Evolutionary conservation across 1,140 invertebrate genomes (phyloP).

Genomic region (Rhizoglyphus robini): DNA sequence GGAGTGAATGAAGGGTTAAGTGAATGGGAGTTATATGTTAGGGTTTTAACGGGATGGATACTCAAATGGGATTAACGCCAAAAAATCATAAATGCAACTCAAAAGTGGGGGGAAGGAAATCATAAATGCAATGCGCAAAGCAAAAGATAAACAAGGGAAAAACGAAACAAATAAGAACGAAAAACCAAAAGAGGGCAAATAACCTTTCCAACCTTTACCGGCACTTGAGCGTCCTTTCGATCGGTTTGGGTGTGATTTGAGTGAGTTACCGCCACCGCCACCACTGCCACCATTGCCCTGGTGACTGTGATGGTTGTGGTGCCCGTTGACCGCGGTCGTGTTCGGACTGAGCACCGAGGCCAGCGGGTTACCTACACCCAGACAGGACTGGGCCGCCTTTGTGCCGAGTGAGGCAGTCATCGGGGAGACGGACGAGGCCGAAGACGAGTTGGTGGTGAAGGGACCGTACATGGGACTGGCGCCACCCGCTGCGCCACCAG

Average conservation of each 20-base stretch:
- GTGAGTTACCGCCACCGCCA: background rate
- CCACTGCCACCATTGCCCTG: background rate
- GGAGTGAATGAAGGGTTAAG: too few relatives aligned
- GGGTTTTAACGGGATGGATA: too few relatives aligned
- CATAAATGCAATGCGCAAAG: background rate
- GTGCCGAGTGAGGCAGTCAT: background rate
- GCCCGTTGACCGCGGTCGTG: background rate
- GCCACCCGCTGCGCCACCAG: background rate
- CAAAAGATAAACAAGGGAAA: background rate
- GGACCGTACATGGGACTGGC: background rate
- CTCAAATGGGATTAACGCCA: too few relatives aligned
- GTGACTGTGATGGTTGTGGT: background rate
- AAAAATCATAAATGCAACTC: too few relatives aligned
- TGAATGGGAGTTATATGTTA: too few relatives aligned
- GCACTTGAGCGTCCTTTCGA: conserved; percentile 5
- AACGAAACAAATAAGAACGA: background rate
- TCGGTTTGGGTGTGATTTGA: background rate
- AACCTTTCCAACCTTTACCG: conserved; percentile 4
- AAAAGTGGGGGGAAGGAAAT: background rate
- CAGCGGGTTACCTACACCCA: background rate
- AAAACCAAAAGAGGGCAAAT: background rate
- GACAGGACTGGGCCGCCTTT: background rate
- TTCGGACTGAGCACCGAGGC: background rate
- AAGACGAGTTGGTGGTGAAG: conserved; percentile 4
- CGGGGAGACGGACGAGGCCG: background rate